These are phyloP conservation scores for Manduca sexta DNA, from an alignment of 1,140 invertebrate species.

Conservation along the genomic window DNA sequence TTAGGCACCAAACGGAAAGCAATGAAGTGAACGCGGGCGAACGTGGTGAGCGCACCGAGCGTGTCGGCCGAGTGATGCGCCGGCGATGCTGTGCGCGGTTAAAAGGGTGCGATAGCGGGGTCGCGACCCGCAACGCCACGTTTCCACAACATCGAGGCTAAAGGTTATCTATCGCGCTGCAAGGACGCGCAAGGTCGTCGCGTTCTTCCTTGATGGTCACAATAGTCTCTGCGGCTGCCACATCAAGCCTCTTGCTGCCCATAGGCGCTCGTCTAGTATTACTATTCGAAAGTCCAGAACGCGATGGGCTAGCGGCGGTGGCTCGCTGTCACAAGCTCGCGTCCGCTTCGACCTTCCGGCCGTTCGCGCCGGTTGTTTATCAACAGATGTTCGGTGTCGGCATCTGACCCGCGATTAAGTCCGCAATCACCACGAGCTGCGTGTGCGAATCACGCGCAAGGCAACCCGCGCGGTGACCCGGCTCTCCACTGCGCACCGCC, in stretches of 20 bases:
- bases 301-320: background rate
- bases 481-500: too few species aligned
- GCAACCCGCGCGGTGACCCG: too few species aligned
- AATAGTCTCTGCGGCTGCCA: too few species aligned
- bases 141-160: background rate
- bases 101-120: conserved; percentile 59
- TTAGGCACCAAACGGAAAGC: background rate
- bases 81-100: conserved; percentile 28
- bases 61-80: conserved; percentile 39
- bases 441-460: too few species aligned
- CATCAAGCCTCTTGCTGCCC: background rate
- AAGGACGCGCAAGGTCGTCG: conserved; percentile 59
- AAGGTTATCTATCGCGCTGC: conserved; percentile 44
- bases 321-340: background rate
- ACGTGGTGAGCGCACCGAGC: conserved; percentile 20
- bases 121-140: conserved; percentile 41
- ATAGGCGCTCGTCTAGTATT: too few species aligned
- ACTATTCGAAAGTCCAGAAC: too few species aligned
- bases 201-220: conserved; percentile 21
- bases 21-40: background rate
- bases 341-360: too few species aligned
- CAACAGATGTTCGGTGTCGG: too few species aligned
- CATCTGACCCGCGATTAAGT: too few species aligned
- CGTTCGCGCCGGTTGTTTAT: too few species aligned
- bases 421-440: too few species aligned